Percentiles rank a stretch among this genome's conserved stretches.
phyloP scores from a whole-genome alignment of 2,888 invertebrate species.

The Parnassius mnemosyne region DNA sequence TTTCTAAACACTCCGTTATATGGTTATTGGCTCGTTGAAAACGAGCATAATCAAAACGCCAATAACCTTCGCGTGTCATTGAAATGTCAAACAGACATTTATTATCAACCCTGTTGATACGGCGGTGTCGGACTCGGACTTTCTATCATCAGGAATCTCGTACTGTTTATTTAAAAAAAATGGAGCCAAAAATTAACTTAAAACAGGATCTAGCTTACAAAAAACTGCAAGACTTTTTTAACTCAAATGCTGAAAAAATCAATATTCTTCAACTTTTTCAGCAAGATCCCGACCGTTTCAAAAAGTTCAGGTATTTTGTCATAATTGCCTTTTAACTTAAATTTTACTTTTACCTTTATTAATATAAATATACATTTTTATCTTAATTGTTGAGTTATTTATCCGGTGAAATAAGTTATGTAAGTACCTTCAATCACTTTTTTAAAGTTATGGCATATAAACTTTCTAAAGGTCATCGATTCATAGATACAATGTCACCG shows the following conservation, averaged over 20 bases:
- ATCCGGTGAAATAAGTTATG: too few species aligned
- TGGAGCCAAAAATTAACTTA: conserved; percentile 71
- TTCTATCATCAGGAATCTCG: conserved; percentile 35
- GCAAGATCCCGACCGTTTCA: conserved; percentile 89
- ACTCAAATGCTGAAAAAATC: conserved; percentile 85
- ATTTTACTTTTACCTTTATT: too few species aligned
- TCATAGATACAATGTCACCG: conserved; percentile 33
- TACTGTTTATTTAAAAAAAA: conserved; percentile 47
- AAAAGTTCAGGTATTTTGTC: conserved; percentile 89
- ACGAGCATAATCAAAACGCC: conserved; percentile 49
- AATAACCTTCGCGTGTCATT: conserved; percentile 74
- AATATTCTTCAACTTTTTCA: conserved; percentile 92
- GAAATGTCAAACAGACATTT: conserved; percentile 73
- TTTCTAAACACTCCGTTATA: too few species aligned
- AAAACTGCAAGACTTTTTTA: conserved; percentile 87
- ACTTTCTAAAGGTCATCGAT: conserved; percentile 56
- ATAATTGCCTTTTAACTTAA: not conserved
- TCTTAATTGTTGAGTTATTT: too few species aligned
- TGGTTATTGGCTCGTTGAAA: too few species aligned
- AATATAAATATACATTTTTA: too few species aligned
- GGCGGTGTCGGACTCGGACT: conserved; percentile 41
- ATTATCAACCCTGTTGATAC: conserved; percentile 58
- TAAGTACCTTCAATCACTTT: not conserved
- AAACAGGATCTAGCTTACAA: conserved; percentile 85
- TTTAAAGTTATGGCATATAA: conserved; percentile 18